Base-by-base conservation (phyloP, 2,888 invertebrate genomes). In the Hecatera dysodea region DNA sequence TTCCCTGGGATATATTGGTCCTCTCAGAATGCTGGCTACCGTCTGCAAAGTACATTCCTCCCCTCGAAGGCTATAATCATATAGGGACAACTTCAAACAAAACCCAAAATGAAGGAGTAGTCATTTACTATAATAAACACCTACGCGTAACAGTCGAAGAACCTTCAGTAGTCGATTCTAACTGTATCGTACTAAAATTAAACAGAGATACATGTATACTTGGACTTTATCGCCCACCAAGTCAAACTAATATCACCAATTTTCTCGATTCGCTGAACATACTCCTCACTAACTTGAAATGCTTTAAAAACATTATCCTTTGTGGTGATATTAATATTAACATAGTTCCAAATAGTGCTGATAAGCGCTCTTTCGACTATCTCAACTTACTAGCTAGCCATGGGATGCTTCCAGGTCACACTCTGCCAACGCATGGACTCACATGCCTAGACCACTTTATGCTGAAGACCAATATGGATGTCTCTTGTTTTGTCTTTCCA, bases 51-150 rank as follows among this genome's bases (percentile, higher is more conserved):
- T 46, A n/a, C 8, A n/a, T 46, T 46, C 46, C 46, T 46, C n/a
- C 46, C 46, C 46, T 46, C n/a, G 46, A 46, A 7, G n/a, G n/a
- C 46, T 46, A 46, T 46, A 46, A 46, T n/a, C n/a, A n/a, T 46
- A n/a, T 46, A n/a, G n/a, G 2, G n/a, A 46, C n/a, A 19, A n/a
- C 46, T n/a, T n/a, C 46, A n/a, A 46, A 46, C 46, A 46, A 46
- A 46, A 46, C 46, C n/a, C 46, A 46, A n/a, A 46, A n/a, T n/a
- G 46, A 46, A 46, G 46, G 46, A 6, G 46, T 46, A 6, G n/a
- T n/a, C 8, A 46, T n/a, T 46, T n/a, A 46, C 4, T 46, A 46
- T 8, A n/a, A 46, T 9, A 46, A n/a, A 46, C 46, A 46, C 46
- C 8, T 46, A 9, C n/a, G n/a, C 6, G 46, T 46, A 7, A n/a